Conservation (phyloP, 2,888 invertebrate species). For the Lasioglossum morio region DNA sequence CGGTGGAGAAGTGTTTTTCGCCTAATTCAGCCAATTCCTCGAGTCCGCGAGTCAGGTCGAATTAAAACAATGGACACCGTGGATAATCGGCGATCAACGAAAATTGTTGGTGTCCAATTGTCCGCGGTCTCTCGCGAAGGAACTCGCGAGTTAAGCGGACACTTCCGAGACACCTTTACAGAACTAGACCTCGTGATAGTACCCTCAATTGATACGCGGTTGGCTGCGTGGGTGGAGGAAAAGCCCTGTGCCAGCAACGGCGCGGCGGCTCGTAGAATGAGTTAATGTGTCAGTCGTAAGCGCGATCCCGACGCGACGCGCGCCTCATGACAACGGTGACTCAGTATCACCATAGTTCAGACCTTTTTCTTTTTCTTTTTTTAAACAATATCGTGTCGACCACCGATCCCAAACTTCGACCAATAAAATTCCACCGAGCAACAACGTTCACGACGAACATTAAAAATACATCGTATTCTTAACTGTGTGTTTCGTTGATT, state of each 20-base stretch:
- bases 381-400: background rate
- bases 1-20: background rate
- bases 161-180: conserved; percentile 59
- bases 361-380: background rate
- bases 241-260: conserved; percentile 62
- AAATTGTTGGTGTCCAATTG: conserved; percentile 40
- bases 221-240: conserved; percentile 69
- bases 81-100: conserved; percentile 16
- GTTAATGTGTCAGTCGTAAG: conserved; percentile 78
- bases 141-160: conserved; percentile 52
- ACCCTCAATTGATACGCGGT: conserved; percentile 64
- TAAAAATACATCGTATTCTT: background rate
- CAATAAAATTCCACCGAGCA: background rate
- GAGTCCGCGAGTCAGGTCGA: background rate
- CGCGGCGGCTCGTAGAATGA: conserved; percentile 66
- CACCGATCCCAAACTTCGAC: background rate
- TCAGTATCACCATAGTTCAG: background rate
- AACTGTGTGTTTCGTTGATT: background rate
- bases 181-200: conserved; percentile 61
- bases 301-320: conserved; percentile 80
- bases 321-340: conserved; percentile 26
- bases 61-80: background rate
- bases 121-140: conserved; percentile 42
- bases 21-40: background rate
- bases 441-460: background rate